phyloP scores from a whole-genome alignment of 2,113 vertebrate species.

The Romanogobio albipinnatus region DNA sequence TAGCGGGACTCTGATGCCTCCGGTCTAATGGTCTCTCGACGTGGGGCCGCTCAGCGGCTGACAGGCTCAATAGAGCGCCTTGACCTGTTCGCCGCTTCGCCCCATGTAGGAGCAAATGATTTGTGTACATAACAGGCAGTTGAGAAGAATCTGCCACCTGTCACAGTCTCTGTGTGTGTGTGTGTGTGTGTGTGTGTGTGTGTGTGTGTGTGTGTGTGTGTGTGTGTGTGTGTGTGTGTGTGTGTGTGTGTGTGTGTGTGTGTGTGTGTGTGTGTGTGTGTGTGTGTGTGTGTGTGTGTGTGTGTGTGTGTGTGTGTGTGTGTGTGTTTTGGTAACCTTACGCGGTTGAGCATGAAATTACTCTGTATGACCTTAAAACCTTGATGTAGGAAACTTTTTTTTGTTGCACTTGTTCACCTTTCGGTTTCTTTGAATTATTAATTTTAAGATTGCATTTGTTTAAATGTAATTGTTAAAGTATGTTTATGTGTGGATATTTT shows the following conservation, averaged over 20 bases:
- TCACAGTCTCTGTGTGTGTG: not conserved
- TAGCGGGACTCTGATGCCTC: not conserved
- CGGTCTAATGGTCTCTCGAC: slow-evolving; percentile 12
- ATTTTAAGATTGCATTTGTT: not conserved
- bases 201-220: too few species aligned
- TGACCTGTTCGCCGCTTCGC: slow-evolving; percentile 32
- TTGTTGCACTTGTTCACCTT: not conserved
- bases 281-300: not conserved
- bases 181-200: not conserved
- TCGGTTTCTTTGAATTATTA: not conserved
- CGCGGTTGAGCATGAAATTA: not conserved
- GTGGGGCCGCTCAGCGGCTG: slow-evolving; percentile 20
- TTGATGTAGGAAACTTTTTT: not conserved
- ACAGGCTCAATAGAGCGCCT: slow-evolving; percentile 39
- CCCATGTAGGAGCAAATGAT: slow-evolving; percentile 37
- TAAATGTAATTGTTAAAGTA: not conserved
- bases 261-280: not conserved
- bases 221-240: too few species aligned
- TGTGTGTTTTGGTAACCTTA: not conserved
- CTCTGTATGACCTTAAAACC: not conserved
- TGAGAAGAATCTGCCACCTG: slow-evolving; percentile 46
- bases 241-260: slow-evolving; percentile 18
- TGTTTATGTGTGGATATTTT: not conserved
- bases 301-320: not conserved
- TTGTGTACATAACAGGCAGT: slow-evolving; percentile 52